Evolutionary conservation across 2,888 invertebrate genomes (phyloP).

Genomic region (Agrotis segetum): DNA sequence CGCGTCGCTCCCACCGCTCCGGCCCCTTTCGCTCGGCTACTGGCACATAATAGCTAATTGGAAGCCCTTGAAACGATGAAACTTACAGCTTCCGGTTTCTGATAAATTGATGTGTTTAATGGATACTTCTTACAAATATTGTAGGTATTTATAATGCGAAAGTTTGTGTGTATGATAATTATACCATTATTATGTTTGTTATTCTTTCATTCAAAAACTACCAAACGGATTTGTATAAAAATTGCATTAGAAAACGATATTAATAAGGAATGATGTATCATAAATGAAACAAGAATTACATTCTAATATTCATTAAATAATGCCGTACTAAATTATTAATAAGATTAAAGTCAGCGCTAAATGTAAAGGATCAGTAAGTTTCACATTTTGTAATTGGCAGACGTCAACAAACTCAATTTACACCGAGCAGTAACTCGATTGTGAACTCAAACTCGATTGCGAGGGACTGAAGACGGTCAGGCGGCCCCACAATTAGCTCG

Average conservation of each 20-base stretch:
- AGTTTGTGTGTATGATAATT: too few relatives aligned
- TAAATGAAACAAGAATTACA: background rate
- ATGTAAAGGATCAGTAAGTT: conserved; percentile 33
- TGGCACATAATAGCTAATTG: conserved; percentile 45
- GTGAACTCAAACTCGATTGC: conserved; percentile 46
- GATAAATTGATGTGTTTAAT: conserved; percentile 11
- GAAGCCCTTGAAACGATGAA: conserved; percentile 42
- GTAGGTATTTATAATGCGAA: too few relatives aligned
- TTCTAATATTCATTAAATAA: background rate
- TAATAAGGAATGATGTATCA: too few relatives aligned
- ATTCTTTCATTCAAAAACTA: too few relatives aligned
- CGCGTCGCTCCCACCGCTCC: conserved; percentile 6
- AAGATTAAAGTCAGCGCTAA: conserved; percentile 13
- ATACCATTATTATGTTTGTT: too few relatives aligned
- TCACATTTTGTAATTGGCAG: conserved; percentile 29
- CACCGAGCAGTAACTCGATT: conserved; percentile 50
- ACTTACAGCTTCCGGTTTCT: conserved; percentile 23
- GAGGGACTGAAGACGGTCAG: conserved; percentile 27
- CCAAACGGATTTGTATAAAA: too few relatives aligned
- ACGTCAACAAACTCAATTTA: conserved; percentile 55
- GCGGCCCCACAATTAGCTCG: conserved; percentile 35
- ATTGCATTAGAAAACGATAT: too few relatives aligned
- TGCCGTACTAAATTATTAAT: too few relatives aligned
- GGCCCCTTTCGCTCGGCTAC: background rate
- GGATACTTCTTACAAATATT: background rate